Evolutionary conservation across 2,113 vertebrate species (phyloP).

Genomic region (Sinocyclocheilus anshuiensis): DNA sequence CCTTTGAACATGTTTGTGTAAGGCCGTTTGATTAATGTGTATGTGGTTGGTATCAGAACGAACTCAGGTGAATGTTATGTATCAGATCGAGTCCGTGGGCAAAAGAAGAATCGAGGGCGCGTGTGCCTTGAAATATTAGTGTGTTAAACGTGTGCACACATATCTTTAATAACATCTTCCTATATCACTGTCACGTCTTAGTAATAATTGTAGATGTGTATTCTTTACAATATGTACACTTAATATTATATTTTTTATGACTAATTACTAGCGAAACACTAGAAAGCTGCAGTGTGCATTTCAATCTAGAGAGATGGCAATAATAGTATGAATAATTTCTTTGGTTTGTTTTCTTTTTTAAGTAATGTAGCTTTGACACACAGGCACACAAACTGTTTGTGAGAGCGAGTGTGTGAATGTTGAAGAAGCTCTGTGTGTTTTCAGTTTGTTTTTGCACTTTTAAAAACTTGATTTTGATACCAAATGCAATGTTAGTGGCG

Average conservation of each 20-base stretch:
- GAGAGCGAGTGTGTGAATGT: background rate
- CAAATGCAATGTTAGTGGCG: constrained; percentile 31
- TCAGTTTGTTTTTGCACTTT: constrained; percentile 48
- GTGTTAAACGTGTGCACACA: background rate
- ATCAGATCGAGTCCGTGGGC: background rate
- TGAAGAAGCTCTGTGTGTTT: background rate
- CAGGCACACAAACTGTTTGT: constrained; percentile 17
- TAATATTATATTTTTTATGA: constrained; percentile 28
- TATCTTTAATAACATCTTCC: constrained; percentile 22
- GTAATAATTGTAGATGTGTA: constrained; percentile 20
- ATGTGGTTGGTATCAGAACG: background rate
- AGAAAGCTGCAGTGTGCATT: constrained; percentile 21
- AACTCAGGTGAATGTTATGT: constrained; percentile 22
- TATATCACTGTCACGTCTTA: constrained; percentile 24
- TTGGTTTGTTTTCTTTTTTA: background rate
- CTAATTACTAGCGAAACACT: constrained; percentile 38
- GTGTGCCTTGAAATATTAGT: constrained; percentile 18
- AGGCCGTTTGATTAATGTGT: background rate
- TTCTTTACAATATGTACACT: background rate
- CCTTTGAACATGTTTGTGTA: background rate
- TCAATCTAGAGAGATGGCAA: constrained; percentile 41
- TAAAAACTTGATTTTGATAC: constrained; percentile 44
- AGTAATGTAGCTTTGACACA: constrained; percentile 36
- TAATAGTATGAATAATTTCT: constrained; percentile 18
- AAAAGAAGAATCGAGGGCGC: background rate